Evolutionary conservation across 1,140 invertebrate species (phyloP).

Genomic region (Camponotus floridanus): DNA sequence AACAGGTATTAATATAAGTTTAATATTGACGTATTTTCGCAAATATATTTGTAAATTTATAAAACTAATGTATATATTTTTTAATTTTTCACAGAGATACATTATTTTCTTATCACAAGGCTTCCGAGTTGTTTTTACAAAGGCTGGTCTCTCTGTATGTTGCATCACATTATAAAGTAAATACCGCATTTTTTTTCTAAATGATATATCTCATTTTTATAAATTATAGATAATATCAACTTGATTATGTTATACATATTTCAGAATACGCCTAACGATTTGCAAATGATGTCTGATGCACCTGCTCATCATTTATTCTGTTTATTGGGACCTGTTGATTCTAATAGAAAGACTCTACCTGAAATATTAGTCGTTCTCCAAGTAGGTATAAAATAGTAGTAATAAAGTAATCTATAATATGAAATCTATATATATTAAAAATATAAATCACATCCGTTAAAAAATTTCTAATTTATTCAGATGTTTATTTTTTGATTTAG

Average conservation of each 20-base stretch:
- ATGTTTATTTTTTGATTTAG: neutral
- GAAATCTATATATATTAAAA: neutral
- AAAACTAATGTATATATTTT: slow-evolving; percentile 21
- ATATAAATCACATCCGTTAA: neutral
- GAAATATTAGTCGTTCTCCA: slow-evolving; percentile 97
- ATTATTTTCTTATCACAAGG: slow-evolving; percentile 98
- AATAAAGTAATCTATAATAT: neutral
- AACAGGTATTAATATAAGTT: slow-evolving; percentile 86
- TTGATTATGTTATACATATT: slow-evolving; percentile 67
- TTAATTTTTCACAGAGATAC: slow-evolving; percentile 90
- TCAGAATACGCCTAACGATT: slow-evolving; percentile 98
- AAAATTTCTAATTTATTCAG: neutral
- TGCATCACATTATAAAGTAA: slow-evolving; percentile 98
- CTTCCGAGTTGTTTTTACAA: slow-evolving; percentile 98
- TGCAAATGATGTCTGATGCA: slow-evolving; percentile 99
- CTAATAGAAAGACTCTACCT: slow-evolving; percentile 91
- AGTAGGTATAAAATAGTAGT: slow-evolving; percentile 81
- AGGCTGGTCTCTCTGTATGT: slow-evolving; percentile 97
- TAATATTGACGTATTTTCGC: slow-evolving; percentile 6
- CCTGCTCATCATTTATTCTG: slow-evolving; percentile 99
- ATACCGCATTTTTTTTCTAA: slow-evolving; percentile 34
- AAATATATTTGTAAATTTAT: slow-evolving; percentile 11
- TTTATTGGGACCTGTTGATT: slow-evolving; percentile 94
- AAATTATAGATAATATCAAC: neutral
- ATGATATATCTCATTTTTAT: slow-evolving; percentile 21